Conservation (phyloP, 2,113 vertebrate species). For the Felis chaus region DNA sequence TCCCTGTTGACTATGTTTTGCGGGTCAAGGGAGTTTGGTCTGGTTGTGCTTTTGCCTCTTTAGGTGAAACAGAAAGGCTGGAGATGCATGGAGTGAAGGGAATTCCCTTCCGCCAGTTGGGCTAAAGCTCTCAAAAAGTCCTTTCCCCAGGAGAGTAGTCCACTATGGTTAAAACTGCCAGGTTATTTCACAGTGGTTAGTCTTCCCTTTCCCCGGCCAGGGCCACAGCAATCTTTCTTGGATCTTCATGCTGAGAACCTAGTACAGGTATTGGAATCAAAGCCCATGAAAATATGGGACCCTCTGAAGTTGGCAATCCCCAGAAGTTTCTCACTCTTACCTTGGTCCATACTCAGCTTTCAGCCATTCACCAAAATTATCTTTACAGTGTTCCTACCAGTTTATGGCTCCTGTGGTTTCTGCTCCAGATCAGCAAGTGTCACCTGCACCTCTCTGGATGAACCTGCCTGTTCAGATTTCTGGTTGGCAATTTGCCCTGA, state of each 20-base stretch:
- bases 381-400: not conserved
- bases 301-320: not conserved
- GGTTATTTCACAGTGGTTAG: not conserved
- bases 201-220: not conserved
- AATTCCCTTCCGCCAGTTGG: not conserved
- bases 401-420: not conserved
- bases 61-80: not conserved
- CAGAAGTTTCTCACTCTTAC: not conserved
- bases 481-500: not conserved
- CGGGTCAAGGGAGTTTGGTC: not conserved
- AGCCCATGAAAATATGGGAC: not conserved
- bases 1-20: not conserved
- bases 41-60: not conserved
- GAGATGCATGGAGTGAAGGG: not conserved
- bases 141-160: not conserved
- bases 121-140: not conserved
- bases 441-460: not conserved
- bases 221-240: not conserved
- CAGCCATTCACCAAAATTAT: not conserved
- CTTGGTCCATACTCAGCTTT: not conserved
- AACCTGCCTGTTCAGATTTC: not conserved
- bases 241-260: not conserved
- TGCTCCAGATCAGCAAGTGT: not conserved
- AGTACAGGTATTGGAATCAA: not conserved
- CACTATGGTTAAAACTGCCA: not conserved